Percentiles rank a stretch among this genome's conserved stretches.
These are phyloP conservation scores for Steatocranus sp. DNA, from an alignment of 2,797 vertebrate genomes.

Conservation along the genomic window DNA sequence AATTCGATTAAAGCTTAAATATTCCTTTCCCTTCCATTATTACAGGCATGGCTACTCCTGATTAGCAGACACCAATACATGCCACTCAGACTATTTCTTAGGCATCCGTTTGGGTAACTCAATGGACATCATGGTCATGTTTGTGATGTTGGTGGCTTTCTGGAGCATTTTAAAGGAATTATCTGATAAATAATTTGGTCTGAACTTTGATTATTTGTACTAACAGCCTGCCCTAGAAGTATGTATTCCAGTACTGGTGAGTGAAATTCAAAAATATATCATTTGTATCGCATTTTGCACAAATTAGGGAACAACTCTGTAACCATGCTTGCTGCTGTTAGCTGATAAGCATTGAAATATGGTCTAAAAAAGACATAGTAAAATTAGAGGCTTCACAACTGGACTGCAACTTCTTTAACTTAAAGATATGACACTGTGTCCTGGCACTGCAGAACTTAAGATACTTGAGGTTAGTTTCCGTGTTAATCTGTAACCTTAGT, in stretches of 20 bases:
- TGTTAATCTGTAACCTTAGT: not conserved
- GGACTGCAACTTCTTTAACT: not conserved
- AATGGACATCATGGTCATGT: rapidly evolving
- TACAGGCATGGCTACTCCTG: not conserved
- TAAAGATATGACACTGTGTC: not conserved
- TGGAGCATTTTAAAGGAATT: not conserved
- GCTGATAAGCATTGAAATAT: not conserved
- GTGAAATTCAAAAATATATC: rapidly evolving
- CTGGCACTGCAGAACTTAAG: not conserved
- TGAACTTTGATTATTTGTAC: not conserved
- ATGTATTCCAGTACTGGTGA: rapidly evolving
- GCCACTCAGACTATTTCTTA: not conserved
- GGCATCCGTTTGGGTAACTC: not conserved
- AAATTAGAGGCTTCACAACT: not conserved
- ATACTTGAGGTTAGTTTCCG: not conserved
- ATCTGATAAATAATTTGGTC: not conserved
- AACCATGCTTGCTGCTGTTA: not conserved
- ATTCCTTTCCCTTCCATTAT: not conserved
- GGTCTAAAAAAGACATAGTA: not conserved
- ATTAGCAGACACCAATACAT: not conserved
- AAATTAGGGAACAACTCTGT: not conserved
- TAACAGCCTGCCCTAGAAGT: not conserved
- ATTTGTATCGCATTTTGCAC: not conserved
- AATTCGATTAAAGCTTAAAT: not conserved
- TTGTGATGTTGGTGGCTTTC: not conserved